Evolutionary conservation across 2,113 vertebrate species (phyloP).

Genomic region (Malurus melanocephalus): DNA sequence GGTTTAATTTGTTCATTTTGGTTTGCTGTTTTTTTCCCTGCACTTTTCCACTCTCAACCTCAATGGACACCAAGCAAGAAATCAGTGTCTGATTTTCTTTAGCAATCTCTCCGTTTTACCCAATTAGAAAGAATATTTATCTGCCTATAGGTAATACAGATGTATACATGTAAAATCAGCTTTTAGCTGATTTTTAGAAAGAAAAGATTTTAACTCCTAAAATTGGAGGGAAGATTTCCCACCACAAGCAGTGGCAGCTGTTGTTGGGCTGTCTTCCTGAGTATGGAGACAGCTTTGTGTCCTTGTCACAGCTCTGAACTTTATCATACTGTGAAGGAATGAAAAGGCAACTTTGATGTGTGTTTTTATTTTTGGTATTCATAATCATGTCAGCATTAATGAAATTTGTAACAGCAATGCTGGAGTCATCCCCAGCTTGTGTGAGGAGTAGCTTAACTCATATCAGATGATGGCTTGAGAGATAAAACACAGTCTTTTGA

Average conservation of each 20-base stretch:
- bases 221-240: neutral
- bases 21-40: neutral
- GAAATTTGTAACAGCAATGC: neutral
- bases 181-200: neutral
- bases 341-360: neutral
- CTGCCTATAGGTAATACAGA: neutral
- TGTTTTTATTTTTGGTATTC: slow-evolving; percentile 24
- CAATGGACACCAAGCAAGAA: neutral
- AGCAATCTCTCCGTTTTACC: neutral
- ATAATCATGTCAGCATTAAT: neutral
- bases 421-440: neutral
- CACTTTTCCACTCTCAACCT: neutral
- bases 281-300: neutral
- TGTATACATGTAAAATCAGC: neutral
- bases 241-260: neutral
- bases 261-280: slow-evolving; percentile 9
- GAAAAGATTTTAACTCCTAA: neutral
- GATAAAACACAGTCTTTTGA: neutral
- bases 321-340: neutral
- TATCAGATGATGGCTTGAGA: neutral
- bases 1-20: neutral
- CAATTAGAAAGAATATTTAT: neutral
- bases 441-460: neutral
- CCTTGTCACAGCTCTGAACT: slow-evolving; percentile 1
- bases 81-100: neutral